These are phyloP conservation scores for Ascidia mentula DNA, from an alignment of 23 tunicate genomes.

Conservation along the genomic window DNA sequence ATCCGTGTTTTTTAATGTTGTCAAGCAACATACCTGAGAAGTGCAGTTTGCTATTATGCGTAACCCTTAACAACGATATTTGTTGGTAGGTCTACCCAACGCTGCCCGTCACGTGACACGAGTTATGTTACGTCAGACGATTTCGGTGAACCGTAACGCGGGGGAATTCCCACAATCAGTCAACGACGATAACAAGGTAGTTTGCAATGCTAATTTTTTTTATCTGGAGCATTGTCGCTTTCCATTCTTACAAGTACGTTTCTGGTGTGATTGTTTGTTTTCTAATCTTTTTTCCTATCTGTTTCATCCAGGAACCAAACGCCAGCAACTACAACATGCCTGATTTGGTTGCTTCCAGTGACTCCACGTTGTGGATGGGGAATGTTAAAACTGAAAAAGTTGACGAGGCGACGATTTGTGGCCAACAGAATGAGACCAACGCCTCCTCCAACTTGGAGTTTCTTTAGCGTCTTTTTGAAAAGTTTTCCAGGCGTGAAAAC, in stretches of 20 bases:
- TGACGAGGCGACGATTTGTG: neutral
- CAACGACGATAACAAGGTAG: neutral
- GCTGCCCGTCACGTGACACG: conserved; percentile 39
- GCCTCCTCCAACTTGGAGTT: neutral
- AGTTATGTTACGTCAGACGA: conserved; percentile 36
- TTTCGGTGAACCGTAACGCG: conserved; percentile 41
- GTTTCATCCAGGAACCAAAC: neutral
- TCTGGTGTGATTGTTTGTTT: neutral
- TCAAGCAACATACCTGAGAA: no score
- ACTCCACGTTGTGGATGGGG: neutral
- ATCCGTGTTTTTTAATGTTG: no score
- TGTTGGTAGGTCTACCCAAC: no score
- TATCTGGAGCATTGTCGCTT: neutral
- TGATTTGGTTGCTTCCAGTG: neutral
- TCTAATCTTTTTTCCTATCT: neutral
- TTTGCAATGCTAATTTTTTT: neutral
- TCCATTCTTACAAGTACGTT: neutral
- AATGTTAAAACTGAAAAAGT: neutral
- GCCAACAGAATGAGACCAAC: neutral
- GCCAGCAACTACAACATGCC: neutral
- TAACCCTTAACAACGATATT: no score
- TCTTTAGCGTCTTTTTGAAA: neutral
- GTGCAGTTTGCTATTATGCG: no score
- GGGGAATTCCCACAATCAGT: neutral
- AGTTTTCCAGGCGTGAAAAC: no score